These are phyloP conservation scores for Zophobas atratus DNA, from an alignment of 1,140 invertebrate genomes.

Conservation along the genomic window DNA sequence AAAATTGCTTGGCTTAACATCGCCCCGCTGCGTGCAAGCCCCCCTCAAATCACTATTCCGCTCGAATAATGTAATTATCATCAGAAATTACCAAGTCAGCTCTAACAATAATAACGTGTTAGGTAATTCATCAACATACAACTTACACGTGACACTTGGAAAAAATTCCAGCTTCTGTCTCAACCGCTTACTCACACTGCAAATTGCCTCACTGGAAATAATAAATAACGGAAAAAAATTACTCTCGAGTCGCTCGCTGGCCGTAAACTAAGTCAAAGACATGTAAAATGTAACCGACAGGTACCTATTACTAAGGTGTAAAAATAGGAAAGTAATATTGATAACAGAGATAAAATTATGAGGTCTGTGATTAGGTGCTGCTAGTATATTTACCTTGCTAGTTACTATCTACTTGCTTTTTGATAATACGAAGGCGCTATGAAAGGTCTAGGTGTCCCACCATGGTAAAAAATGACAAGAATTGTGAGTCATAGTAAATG, in stretches of 20 bases:
- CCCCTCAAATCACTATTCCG: too few relatives aligned
- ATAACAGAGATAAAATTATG: constrained; percentile 57
- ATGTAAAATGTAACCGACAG: constrained; percentile 54
- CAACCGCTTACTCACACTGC: not conserved
- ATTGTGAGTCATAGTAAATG: too few relatives aligned
- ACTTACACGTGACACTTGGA: too few relatives aligned
- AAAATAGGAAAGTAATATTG: constrained; percentile 57
- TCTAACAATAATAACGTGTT: too few relatives aligned
- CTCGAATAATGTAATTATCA: too few relatives aligned
- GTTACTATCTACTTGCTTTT: not conserved
- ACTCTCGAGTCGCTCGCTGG: constrained; percentile 36
- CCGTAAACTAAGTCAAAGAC: constrained; percentile 49
- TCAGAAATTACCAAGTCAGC: too few relatives aligned
- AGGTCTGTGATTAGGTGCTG: constrained; percentile 7
- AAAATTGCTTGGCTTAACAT: too few relatives aligned
- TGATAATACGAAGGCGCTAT: constrained; percentile 23
- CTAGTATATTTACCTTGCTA: not conserved
- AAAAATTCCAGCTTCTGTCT: too few relatives aligned
- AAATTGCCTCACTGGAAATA: not conserved
- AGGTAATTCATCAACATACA: too few relatives aligned
- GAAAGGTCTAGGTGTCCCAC: not conserved
- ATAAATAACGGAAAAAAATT: constrained; percentile 4
- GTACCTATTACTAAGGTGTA: constrained; percentile 53
- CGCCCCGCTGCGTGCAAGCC: too few relatives aligned
- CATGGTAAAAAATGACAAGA: too few relatives aligned